Conservation (phyloP, 2,888 invertebrate genomes). For the Philhelius pedissequus region DNA sequence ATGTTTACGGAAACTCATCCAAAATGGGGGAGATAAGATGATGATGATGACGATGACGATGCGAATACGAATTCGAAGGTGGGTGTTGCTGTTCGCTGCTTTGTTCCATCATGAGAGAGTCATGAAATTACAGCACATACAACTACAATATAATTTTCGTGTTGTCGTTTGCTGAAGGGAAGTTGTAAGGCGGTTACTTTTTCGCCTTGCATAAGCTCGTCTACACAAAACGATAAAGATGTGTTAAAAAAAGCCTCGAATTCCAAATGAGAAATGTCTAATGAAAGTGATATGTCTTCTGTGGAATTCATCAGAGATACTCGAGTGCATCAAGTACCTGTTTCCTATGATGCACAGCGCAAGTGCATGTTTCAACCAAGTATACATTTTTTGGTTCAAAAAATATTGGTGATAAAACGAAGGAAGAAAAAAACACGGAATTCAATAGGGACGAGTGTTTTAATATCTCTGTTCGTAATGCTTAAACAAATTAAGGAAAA, state of each 20-base stretch:
- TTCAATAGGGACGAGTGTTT: too few relatives aligned
- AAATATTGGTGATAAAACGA: too few relatives aligned
- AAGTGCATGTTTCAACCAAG: too few relatives aligned
- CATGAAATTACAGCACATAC: background rate
- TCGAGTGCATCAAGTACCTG: background rate
- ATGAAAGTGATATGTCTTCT: conserved; percentile 27
- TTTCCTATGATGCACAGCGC: too few relatives aligned
- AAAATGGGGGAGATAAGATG: conserved; percentile 53
- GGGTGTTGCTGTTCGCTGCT: background rate
- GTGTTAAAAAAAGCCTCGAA: conserved; percentile 41
- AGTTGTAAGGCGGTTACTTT: conserved; percentile 31
- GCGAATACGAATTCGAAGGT: too few relatives aligned
- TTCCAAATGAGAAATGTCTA: conserved; percentile 37
- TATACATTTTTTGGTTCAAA: too few relatives aligned
- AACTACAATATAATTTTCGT: background rate
- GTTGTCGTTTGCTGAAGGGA: conserved; percentile 20
- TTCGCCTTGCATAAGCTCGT: conserved; percentile 19
- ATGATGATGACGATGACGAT: background rate
- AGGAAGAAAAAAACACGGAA: too few relatives aligned
- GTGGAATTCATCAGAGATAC: conserved; percentile 23
- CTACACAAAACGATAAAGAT: background rate
- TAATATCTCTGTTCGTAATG: too few relatives aligned
- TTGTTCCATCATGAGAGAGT: background rate
- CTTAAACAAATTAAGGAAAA: too few relatives aligned
- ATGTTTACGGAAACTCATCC: conserved; percentile 21